phyloP scores from a whole-genome alignment of 2,113 vertebrate species.

The Chaetodon auriga region DNA sequence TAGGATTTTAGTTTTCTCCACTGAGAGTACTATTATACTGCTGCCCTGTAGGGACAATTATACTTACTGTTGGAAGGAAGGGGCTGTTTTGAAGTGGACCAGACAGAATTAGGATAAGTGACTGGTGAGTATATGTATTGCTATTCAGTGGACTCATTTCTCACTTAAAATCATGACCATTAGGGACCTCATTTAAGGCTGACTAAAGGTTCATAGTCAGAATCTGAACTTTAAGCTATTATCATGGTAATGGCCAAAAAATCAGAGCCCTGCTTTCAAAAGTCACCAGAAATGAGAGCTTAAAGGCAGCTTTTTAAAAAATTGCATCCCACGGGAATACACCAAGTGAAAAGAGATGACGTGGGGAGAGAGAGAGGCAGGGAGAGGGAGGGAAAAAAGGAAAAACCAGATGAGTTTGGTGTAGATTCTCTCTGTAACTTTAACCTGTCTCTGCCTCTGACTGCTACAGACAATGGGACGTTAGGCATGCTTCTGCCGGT shows the following conservation, averaged over 20 bases:
- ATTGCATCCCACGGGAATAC: constrained; percentile 60
- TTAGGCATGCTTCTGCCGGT: constrained; percentile 66
- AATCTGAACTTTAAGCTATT: constrained; percentile 69
- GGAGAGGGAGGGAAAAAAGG: neutral
- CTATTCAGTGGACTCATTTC: constrained; percentile 51
- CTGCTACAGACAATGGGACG: constrained; percentile 71
- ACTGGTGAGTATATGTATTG: constrained; percentile 46
- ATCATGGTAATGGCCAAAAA: constrained; percentile 63
- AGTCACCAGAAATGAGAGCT: constrained; percentile 64
- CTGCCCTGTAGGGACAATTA: constrained; percentile 8
- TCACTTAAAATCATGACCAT: constrained; percentile 63
- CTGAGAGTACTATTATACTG: constrained; percentile 4
- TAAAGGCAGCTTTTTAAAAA: constrained; percentile 60
- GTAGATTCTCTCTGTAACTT: constrained; percentile 42
- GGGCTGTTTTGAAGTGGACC: constrained; percentile 41
- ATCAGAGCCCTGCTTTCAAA: constrained; percentile 55
- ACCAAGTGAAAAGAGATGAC: constrained; percentile 31
- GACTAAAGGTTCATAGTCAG: constrained; percentile 65
- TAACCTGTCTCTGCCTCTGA: constrained; percentile 58
- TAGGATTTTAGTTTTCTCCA: constrained; percentile 9
- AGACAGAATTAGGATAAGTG: constrained; percentile 54
- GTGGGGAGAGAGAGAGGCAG: constrained; percentile 1
- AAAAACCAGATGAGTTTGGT: constrained; percentile 38
- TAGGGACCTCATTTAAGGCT: constrained; percentile 66
- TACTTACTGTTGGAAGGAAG: constrained; percentile 14